Base-by-base conservation (phyloP, 2,888 invertebrate species). In the Microctonus aethiopoides region DNA sequence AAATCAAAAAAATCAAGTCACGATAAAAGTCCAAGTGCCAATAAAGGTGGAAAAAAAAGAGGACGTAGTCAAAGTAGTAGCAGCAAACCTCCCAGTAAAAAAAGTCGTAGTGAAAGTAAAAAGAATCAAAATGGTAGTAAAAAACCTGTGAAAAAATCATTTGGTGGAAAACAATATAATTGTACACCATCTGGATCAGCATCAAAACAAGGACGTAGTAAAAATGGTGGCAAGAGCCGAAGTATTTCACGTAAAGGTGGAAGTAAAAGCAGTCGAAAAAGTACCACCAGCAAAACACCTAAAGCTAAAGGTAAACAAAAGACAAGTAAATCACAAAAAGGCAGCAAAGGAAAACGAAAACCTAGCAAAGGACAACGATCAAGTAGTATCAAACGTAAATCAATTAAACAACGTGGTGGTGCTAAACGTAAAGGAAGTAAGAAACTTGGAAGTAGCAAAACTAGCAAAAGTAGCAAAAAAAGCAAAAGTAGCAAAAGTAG, bases 401-500 rank as follows among this genome's bases (percentile, higher is more conserved):
- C n/a, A n/a, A n/a, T n/a, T n/a, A n/a, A n/a, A n/a, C n/a, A n/a
- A n/a, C n/a, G n/a, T n/a, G n/a, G n/a, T n/a, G 16, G 57, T 7
- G n/a, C 0, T 16, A 57, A 32, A 24, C 26, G 65, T 9, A 52
- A 52, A 16, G 11, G 5, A 52, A 52, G 52, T 20, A 52, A 52
- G 10, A 22, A 10, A 9, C n/a, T 20, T 16, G 52, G 2, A 16
- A 41, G 36, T 9, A 71, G 64, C 9, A 29, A 59, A 29, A 54
- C 67, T 0, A 68, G 64, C 9, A 29, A 62, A 29, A 54, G 67
- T 0, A 68, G 36, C 56, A 54, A 51, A 16, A 66, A 67, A 39
- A n/a, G n/a, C n/a, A n/a, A n/a, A 16, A 41, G 36, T 9, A 71
- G 64, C 9, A 29, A 59, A 29, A 54, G 36, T 9, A 71, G 64